Evolutionary conservation across 2,888 invertebrate genomes (phyloP).

Genomic region (Tuberolachnus salignus): DNA sequence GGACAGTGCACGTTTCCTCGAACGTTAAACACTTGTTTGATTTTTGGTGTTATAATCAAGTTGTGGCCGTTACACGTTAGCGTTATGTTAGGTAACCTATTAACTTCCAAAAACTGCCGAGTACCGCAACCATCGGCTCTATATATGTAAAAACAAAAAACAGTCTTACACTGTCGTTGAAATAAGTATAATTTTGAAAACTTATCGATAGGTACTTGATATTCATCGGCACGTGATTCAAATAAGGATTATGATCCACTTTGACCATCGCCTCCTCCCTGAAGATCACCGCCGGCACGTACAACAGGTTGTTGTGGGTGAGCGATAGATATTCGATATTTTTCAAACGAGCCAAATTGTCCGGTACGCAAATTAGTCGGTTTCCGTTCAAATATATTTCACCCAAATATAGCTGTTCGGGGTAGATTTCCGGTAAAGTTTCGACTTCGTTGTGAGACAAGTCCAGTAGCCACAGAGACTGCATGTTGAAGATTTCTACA

Average conservation of each 20-base stretch:
- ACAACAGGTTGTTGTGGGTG: conserved; percentile 28
- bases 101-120: neutral
- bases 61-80: neutral
- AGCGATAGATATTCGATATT: conserved; percentile 45
- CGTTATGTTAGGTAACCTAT: conserved; percentile 13
- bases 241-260: conserved; percentile 38
- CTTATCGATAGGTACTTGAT: neutral
- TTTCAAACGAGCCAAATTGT: conserved; percentile 38
- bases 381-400: conserved; percentile 36
- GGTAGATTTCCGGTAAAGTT: conserved; percentile 34
- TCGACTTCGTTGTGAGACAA: conserved; percentile 33
- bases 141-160: neutral
- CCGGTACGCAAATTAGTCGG: conserved; percentile 31
- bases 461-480: conserved; percentile 40
- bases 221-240: conserved; percentile 16
- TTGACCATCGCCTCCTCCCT: conserved; percentile 26
- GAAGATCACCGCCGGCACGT: conserved; percentile 24
- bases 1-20: conserved; percentile 11
- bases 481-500: conserved; percentile 46
- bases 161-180: too few relatives aligned
- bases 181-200: too few relatives aligned
- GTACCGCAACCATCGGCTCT: conserved; percentile 36
- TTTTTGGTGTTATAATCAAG: conserved; percentile 36
- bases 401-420: conserved; percentile 37
- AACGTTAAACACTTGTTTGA: conserved; percentile 32